Evolutionary conservation across 1,140 invertebrate species (phyloP), one percentile per base, ranked within the genome.

Genomic region (Bacillus rossius): DNA sequence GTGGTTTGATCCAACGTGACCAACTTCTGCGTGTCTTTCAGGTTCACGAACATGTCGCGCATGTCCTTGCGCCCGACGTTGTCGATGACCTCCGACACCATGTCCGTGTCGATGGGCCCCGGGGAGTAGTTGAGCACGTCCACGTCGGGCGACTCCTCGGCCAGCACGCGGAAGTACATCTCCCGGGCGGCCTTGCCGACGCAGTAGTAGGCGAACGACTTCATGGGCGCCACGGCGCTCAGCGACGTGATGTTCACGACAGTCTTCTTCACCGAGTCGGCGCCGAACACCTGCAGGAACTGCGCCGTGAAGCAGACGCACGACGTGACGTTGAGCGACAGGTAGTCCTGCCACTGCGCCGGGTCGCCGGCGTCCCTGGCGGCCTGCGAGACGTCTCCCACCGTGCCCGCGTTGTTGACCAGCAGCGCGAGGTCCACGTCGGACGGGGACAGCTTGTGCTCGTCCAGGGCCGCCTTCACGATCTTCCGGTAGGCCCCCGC

Each of bases 161-260:
- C 92, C 45, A 99, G 76, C 4, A 79, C 76, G 68, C 84, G 85
- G 67, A 98, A 95, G 69, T 88, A 93, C 84, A 96, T 91, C 67
- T 97, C 92, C 50, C 94, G 76, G n/a, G 91, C 87, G 14, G 95
- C 91, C 80, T 94, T 95, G 47, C 88, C 91, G 59, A 85, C 79
- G 66, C 92, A 89, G 73, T 98, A 95, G 68, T 90, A 82, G 7
- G 83, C 81, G 77, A 90, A 76, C 4, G 85, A 86, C 65, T 85
- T 81, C 67, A 87, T 84, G 0, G 93, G 86, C 66, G 88, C 73
- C 13, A 93, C 73, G 8, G 83, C 93, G 64, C 83, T 85, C 23
- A 95, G 72, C 2, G 94, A 97, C 25, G 91, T 92, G 2, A 97
- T 88, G 68, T 98, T 96, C 0, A 98, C 81, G 20, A 96, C 79